A percentile compares a stretch with the other conserved stretches of the same genome.
phyloP scores from a whole-genome alignment of 2,113 vertebrate species.

The Ageneiosus marmoratus region DNA sequence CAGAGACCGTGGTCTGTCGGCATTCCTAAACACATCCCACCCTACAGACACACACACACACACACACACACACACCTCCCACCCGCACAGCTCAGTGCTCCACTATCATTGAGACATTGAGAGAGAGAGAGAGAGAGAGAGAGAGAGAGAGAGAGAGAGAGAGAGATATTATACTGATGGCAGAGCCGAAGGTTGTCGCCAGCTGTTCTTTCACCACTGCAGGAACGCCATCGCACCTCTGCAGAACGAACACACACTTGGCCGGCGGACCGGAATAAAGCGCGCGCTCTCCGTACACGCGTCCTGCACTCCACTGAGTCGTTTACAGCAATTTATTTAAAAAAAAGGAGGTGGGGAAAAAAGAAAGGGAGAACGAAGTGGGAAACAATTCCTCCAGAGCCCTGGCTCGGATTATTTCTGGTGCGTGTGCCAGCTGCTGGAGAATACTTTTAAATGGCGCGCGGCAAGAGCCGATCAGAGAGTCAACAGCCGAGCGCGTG shows the following conservation, averaged over 20 bases:
- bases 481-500: slow-evolving; percentile 45
- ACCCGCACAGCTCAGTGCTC: slow-evolving; percentile 53
- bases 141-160: slow-evolving; percentile 58
- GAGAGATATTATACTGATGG: slow-evolving; percentile 44
- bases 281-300: slow-evolving; percentile 32
- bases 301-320: slow-evolving; percentile 33
- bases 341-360: slow-evolving; percentile 32
- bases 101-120: slow-evolving; percentile 7
- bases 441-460: slow-evolving; percentile 67
- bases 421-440: slow-evolving; percentile 48
- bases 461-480: slow-evolving; percentile 53
- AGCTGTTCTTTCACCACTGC: slow-evolving; percentile 27
- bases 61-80: slow-evolving; percentile 57
- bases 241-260: not conserved
- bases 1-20: slow-evolving; percentile 63
- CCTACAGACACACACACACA: slow-evolving; percentile 48
- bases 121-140: slow-evolving; percentile 49
- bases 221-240: slow-evolving; percentile 5
- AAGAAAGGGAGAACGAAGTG: slow-evolving; percentile 5
- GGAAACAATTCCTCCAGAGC: slow-evolving; percentile 18
- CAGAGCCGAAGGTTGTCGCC: slow-evolving; percentile 30
- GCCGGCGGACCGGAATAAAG: slow-evolving; percentile 20
- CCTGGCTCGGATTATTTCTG: slow-evolving; percentile 60
- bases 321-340: slow-evolving; percentile 23
- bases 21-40: slow-evolving; percentile 53